Conservation (phyloP, 2,113 vertebrate genomes). For the Chloropsis cyanopogon region DNA sequence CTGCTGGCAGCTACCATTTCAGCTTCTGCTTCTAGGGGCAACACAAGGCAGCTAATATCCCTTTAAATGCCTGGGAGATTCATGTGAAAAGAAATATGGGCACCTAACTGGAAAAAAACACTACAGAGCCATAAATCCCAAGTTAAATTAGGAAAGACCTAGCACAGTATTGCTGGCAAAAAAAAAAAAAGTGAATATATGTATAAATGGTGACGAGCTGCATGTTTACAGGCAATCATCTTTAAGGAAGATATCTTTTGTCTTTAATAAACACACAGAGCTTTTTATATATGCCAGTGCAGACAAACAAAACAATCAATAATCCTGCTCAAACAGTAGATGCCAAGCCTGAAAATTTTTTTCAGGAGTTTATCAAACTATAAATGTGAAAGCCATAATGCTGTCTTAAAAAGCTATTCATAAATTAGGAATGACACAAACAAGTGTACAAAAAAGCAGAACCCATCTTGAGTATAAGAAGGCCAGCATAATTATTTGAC, state of each 20-base stretch:
- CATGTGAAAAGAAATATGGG: constrained; percentile 21
- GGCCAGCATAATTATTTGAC: not conserved
- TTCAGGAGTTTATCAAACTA: not conserved
- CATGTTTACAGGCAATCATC: not conserved
- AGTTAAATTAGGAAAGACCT: constrained; percentile 18
- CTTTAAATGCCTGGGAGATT: not conserved
- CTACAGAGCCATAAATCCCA: not conserved
- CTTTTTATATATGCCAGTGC: not conserved
- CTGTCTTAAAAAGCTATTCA: not conserved
- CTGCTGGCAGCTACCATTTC: not conserved
- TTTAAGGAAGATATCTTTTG: not conserved
- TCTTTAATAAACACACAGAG: not conserved
- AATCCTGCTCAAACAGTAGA: not conserved
- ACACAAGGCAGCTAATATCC: not conserved
- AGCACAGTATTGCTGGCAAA: not conserved
- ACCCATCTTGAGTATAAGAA: not conserved
- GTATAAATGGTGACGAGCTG: not conserved
- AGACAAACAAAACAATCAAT: not conserved
- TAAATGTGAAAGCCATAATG: not conserved
- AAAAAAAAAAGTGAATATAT: not conserved
- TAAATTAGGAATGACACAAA: not conserved
- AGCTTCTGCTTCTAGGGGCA: not conserved
- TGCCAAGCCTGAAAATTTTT: not conserved
- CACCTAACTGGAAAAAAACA: constrained; percentile 24
- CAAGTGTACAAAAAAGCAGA: not conserved